Evolutionary conservation across 2,888 invertebrate genomes (phyloP), one percentile per base, ranked within the genome.

Genomic region (Caenorhabditis japonica): DNA sequence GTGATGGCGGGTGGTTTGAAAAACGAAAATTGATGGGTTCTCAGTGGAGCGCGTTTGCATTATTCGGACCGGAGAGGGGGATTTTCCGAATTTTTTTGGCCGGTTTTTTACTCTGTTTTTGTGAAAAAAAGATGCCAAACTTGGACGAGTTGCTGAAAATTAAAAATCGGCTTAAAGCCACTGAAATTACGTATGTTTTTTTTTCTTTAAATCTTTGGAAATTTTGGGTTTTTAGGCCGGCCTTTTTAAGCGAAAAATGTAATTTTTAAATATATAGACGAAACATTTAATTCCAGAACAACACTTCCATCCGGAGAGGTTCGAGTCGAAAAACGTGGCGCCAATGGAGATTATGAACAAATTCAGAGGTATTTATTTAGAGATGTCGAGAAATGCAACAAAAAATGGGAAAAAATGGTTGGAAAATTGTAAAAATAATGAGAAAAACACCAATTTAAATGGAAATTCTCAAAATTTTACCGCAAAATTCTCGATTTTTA

Each of bases 81-180:
- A 47, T 49, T 30, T 15, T 49, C 5, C 15, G n/a, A 13, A n/a
- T 15, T 13, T 17, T 39, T 39, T 7, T 19, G 13, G 36, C n/a
- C n/a, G 36, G 3, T 12, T 3, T 4, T 12, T n/a, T 15, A 15
- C 7, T 12, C 8, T 21, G 5, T 36, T 1, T 19, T 38, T 33
- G 15, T 25, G 5, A 3, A 30, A 10, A 13, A 55, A 41, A 15
- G 7, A 76, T 76, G 76, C 64, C 77, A 15, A 66, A 56, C 38
- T 25, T 75, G 12, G 77, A 75, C 3, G 62, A 71, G 33, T 39
- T 77, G 34, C 21, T 62, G 30, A 59, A 34, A 15, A 68, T 71
- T 15, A 62, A 47, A 27, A 49, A 59, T 27, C 52, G 62, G n/a
- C 49, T 77, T 4, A 77, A 77, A 44, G 15, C 77, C 8, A 71